Base-by-base conservation (phyloP, 2,113 vertebrate species). In the Colinus virginianus region DNA sequence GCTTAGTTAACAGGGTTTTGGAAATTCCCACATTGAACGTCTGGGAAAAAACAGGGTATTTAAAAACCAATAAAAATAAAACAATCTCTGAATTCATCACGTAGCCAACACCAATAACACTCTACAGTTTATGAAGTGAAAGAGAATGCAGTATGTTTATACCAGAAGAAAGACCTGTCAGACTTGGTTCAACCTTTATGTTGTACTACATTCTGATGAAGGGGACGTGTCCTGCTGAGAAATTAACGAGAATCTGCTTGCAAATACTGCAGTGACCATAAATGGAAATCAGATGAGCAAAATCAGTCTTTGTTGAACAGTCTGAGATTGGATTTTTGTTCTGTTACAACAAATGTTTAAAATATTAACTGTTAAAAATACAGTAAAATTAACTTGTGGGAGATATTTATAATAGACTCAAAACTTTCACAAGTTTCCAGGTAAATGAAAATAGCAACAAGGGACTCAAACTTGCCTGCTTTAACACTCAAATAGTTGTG, bases 11-110 rank as follows among this genome's bases (percentile, higher is more conserved):
- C 68, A 79, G 69, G 38, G 76, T 78, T 83, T 94, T 95, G 83
- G 93, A 95, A 95, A 96, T 91, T 94, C 87, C 89, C 82, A 94
- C 91, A 76, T 87, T 78, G 90, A 85, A 78, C 42, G 87, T 83
- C 90, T 94, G 89, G 89, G 81, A 92, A 94, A 90, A 86, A 78
- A 16, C 32, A 75, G 70, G 69, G 61, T 81, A 64, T 80, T 80
- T 14, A 63, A 68, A 74, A 77, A 74, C 36, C 18, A 21, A 42
- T 69, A 4, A 71, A 40, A 45, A 22, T 46, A 32, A 63, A 45
- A 46, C 20, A 3, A 42, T 9, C 26, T 30, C 58, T 88, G 48
- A 64, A 78, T 90, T 94, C 12, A 38, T 87, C 79, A 30, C 25
- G 21, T n/a, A 84, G 84, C 84, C 93, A 83, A 62, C 61, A 91